These are phyloP conservation scores for Caenorhabditis sulstoni DNA, from an alignment of 2,888 invertebrate genomes.

Conservation along the genomic window DNA sequence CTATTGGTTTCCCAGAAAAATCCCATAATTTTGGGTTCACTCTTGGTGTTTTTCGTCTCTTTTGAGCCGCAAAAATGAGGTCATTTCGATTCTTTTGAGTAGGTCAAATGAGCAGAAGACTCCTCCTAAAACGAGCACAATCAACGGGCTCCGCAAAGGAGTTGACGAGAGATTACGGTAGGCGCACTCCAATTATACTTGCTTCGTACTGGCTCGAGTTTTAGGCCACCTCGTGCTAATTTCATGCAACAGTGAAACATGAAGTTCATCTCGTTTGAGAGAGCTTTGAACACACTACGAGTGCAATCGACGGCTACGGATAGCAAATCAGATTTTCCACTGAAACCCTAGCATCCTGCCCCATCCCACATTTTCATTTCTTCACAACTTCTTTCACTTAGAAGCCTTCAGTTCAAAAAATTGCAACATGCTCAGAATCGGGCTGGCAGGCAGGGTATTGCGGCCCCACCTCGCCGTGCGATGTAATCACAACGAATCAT, in stretches of 20 bases:
- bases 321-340: not conserved
- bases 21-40: not conserved
- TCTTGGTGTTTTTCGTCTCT: not conserved
- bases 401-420: constrained; percentile 36
- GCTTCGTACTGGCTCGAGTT: not conserved
- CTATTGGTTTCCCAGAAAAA: not conserved
- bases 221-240: not conserved
- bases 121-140: constrained; percentile 9
- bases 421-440: constrained; percentile 63
- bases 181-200: constrained; percentile 1
- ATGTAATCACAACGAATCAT: constrained; percentile 70
- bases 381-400: not conserved
- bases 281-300: not conserved
- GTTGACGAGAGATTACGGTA: constrained; percentile 6
- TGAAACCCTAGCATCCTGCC: not conserved
- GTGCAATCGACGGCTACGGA: not conserved
- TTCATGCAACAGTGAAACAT: not conserved
- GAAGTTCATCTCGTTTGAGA: not conserved
- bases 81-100: constrained; percentile 4
- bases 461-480: constrained; percentile 65
- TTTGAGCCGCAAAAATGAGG: not conserved
- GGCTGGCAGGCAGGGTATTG: constrained; percentile 64
- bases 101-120: not conserved
- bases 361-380: not conserved
- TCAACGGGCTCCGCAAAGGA: constrained; percentile 1